Evolutionary conservation across 2,113 vertebrate genomes (phyloP).

Genomic region (Triplophysa tibetana): DNA sequence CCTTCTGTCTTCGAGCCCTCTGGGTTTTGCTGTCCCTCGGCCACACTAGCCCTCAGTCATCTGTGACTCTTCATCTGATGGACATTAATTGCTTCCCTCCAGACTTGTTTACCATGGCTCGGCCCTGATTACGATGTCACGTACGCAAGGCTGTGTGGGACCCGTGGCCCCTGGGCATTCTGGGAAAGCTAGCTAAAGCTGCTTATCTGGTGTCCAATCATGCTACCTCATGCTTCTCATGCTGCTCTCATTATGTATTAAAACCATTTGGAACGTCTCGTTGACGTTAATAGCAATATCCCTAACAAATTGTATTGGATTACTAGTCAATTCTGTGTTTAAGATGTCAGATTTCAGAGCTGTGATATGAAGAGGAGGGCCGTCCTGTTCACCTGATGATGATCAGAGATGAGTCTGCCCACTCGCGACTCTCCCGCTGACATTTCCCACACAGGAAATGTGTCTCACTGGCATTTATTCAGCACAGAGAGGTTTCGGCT

Average conservation of each 20-base stretch:
- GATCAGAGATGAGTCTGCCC: slow-evolving; percentile 41
- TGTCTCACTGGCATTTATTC: slow-evolving; percentile 71
- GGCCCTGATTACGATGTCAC: slow-evolving; percentile 55
- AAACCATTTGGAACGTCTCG: background rate
- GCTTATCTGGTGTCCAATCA: slow-evolving; percentile 39
- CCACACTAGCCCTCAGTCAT: background rate
- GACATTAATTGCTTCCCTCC: slow-evolving; percentile 57
- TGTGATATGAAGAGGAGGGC: slow-evolving; percentile 14
- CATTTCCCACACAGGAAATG: slow-evolving; percentile 71
- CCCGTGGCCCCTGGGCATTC: slow-evolving; percentile 48
- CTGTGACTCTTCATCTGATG: slow-evolving; percentile 41
- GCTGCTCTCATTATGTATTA: background rate
- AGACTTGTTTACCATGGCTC: slow-evolving; percentile 51
- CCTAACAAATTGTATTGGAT: background rate
- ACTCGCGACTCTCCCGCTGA: slow-evolving; percentile 54
- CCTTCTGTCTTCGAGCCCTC: slow-evolving; percentile 11
- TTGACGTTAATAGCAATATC: background rate
- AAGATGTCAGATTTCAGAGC: background rate
- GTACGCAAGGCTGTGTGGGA: slow-evolving; percentile 43
- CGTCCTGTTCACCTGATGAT: slow-evolving; percentile 55
- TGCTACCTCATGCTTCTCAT: background rate
- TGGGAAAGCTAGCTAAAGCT: slow-evolving; percentile 46
- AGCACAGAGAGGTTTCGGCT: slow-evolving; percentile 59
- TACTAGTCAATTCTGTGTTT: background rate
- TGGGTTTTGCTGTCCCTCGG: slow-evolving; percentile 15